These are phyloP conservation scores for Phalloptychus januarius DNA, from an alignment of 2,797 vertebrate genomes.

Conservation along the genomic window DNA sequence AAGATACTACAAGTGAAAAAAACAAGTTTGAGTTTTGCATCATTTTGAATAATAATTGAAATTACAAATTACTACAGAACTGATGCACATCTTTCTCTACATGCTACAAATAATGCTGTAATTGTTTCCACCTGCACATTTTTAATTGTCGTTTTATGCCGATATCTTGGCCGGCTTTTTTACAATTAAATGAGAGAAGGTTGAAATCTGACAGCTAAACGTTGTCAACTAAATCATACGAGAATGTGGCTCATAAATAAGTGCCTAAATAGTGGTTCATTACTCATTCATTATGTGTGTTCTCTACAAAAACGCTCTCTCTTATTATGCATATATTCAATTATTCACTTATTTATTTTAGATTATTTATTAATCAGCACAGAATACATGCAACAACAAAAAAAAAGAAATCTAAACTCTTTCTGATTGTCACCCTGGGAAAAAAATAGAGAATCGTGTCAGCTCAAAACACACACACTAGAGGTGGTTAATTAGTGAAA, in stretches of 20 bases:
- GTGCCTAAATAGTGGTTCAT: constrained; percentile 42
- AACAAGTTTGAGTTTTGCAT: neutral
- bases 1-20: neutral
- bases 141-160: neutral
- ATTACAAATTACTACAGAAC: neutral
- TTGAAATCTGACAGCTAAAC: neutral
- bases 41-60: neutral
- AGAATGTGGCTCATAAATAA: constrained; percentile 1
- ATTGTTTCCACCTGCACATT: neutral
- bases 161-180: neutral
- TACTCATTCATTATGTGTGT: constrained; percentile 53
- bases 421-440: constrained; percentile 63
- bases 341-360: constrained; percentile 65
- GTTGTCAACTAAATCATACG: neutral
- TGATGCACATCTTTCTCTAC: neutral
- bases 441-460: constrained; percentile 26
- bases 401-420: constrained; percentile 52
- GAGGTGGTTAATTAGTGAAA: constrained; percentile 63
- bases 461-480: constrained; percentile 19
- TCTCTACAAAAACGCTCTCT: constrained; percentile 39
- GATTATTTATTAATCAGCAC: constrained; percentile 64
- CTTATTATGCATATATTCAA: constrained; percentile 65
- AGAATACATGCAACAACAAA: constrained; percentile 62
- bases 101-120: neutral
- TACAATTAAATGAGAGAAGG: neutral